Percentiles rank a stretch among this genome's conserved stretches.
These are phyloP conservation scores for roundworm (Caenorhabditis elegans) DNA, from an alignment of 1,140 invertebrate genomes.

Conservation along the genomic window WBcel235 BX284606.5:3705001-3705500, in stretches of 20 bases:
- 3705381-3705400: background rate
- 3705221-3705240: background rate
- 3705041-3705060: background rate
- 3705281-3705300: conserved; percentile 7
- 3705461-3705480: conserved; percentile 9
- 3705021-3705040: too few species aligned
- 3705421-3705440: conserved; percentile 22
- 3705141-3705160: background rate
- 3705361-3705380: conserved; percentile 25
- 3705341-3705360: conserved; percentile 11
- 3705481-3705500: conserved; percentile 5
- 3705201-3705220: background rate
- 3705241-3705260: background rate
- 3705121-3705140: background rate
- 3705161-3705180: background rate
- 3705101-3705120: background rate
- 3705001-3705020: too few species aligned
- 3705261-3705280: background rate
- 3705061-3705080: background rate
- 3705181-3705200: background rate
- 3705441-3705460: conserved; percentile 20
- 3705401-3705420: background rate
- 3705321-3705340: conserved; percentile 20
- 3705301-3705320: conserved; percentile 27
- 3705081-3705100: background rate